A percentile compares a stretch with the other conserved stretches of the same genome.
These are phyloP conservation scores for Silurus aristotelis DNA, from an alignment of 2,797 vertebrate genomes.

Conservation along the genomic window DNA sequence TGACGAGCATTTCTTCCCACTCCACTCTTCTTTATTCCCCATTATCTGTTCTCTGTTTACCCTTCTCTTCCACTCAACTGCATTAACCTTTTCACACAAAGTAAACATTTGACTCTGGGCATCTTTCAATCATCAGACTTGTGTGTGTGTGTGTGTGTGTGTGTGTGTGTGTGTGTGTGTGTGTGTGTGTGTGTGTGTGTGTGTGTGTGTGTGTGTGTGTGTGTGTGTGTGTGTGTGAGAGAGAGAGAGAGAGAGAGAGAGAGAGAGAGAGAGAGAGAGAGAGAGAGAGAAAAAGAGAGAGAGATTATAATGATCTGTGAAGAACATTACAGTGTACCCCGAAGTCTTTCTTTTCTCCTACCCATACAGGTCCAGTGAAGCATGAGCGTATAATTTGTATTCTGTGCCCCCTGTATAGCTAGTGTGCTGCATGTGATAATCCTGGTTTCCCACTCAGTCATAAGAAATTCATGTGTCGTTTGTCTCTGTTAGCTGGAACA, in stretches of 20 bases:
- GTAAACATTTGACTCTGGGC: slow-evolving; percentile 47
- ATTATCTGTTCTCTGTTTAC: slow-evolving; percentile 52
- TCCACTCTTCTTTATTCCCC: slow-evolving; percentile 46
- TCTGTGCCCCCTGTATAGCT: slow-evolving; percentile 38
- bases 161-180: too few species aligned
- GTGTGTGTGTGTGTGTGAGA: too few species aligned
- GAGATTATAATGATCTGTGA: slow-evolving; percentile 53
- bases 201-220: too few species aligned
- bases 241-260: slow-evolving; percentile 1
- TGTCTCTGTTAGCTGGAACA: slow-evolving; percentile 49
- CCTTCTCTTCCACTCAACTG: slow-evolving; percentile 46
- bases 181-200: too few species aligned
- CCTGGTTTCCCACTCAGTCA: slow-evolving; percentile 37
- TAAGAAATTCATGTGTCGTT: slow-evolving; percentile 41
- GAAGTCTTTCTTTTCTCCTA: slow-evolving; percentile 19
- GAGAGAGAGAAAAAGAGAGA: not conserved
- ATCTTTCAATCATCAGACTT: slow-evolving; percentile 31
- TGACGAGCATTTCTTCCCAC: slow-evolving; percentile 11
- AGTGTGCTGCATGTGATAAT: slow-evolving; percentile 33
- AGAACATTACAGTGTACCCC: slow-evolving; percentile 56
- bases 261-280: slow-evolving; percentile 19
- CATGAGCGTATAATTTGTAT: slow-evolving; percentile 37
- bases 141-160: not conserved
- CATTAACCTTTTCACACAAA: slow-evolving; percentile 68
- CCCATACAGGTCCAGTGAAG: slow-evolving; percentile 53